Evolutionary conservation across 1,140 invertebrate genomes (phyloP).

Genomic region (Melitaea cinxia): DNA sequence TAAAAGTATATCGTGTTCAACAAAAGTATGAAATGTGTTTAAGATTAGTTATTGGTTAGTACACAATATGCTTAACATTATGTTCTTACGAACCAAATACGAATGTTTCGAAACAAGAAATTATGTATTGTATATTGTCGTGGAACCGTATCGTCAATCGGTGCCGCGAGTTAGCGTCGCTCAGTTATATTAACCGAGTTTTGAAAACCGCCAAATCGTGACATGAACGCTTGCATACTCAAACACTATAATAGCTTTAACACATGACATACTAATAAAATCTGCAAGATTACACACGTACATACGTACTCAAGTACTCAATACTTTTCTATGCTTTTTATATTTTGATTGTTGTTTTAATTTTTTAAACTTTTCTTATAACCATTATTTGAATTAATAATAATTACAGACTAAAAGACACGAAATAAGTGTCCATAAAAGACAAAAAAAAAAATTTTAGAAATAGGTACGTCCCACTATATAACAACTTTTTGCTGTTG

Average conservation of each 20-base stretch:
- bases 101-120: constrained; percentile 20
- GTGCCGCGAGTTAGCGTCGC: constrained; percentile 21
- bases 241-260: constrained; percentile 21
- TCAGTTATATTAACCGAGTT: constrained; percentile 34
- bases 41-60: too few relatives aligned
- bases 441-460: too few relatives aligned
- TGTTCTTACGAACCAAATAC: background rate
- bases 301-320: too few relatives aligned
- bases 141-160: constrained; percentile 20
- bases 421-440: too few relatives aligned
- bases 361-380: too few relatives aligned
- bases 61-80: background rate
- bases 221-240: constrained; percentile 37
- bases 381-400: too few relatives aligned
- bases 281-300: constrained; percentile 2
- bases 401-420: too few relatives aligned
- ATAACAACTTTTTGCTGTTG: too few relatives aligned
- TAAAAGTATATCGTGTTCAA: too few relatives aligned
- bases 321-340: background rate
- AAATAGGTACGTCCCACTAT: too few relatives aligned
- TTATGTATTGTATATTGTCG: constrained; percentile 16
- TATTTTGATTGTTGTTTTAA: background rate
- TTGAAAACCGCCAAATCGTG: constrained; percentile 45
- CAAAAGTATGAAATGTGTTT: too few relatives aligned
- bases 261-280: constrained; percentile 8